phyloP scores from a whole-genome alignment of 2,113 vertebrate species.

The Phocoena phocoena region DNA sequence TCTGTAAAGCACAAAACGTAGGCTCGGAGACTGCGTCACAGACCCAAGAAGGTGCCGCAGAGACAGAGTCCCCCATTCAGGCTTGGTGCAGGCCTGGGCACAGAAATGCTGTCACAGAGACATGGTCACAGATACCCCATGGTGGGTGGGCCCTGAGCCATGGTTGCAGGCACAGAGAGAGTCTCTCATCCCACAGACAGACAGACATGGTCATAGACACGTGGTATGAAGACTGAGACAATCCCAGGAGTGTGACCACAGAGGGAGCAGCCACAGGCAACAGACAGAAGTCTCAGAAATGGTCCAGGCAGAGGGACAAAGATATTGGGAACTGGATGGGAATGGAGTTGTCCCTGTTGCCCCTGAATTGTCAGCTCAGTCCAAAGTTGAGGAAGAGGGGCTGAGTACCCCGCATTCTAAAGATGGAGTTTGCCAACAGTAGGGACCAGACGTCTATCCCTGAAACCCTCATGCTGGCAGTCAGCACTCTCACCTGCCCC shows the following conservation, averaged over 20 bases:
- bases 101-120: not conserved
- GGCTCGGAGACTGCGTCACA: not conserved
- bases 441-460: not conserved
- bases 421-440: not conserved
- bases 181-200: not conserved
- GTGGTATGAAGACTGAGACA: not conserved
- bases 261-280: not conserved
- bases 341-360: not conserved
- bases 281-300: not conserved
- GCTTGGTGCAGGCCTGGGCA: not conserved
- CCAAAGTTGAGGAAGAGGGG: not conserved
- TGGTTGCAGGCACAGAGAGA: not conserved
- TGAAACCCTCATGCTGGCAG: not conserved
- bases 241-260: not conserved
- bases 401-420: not conserved
- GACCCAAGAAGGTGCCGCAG: not conserved
- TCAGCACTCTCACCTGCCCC: not conserved
- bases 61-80: not conserved
- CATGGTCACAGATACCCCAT: fast-evolving
- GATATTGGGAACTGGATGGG: not conserved
- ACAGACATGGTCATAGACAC: not conserved
- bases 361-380: not conserved
- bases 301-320: not conserved
- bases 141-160: not conserved
- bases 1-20: not conserved